A percentile compares a stretch with the other conserved stretches of the same genome.
Evolutionary conservation across 1,140 invertebrate species (phyloP).

Genomic region (Drosophila simulans): DNA sequence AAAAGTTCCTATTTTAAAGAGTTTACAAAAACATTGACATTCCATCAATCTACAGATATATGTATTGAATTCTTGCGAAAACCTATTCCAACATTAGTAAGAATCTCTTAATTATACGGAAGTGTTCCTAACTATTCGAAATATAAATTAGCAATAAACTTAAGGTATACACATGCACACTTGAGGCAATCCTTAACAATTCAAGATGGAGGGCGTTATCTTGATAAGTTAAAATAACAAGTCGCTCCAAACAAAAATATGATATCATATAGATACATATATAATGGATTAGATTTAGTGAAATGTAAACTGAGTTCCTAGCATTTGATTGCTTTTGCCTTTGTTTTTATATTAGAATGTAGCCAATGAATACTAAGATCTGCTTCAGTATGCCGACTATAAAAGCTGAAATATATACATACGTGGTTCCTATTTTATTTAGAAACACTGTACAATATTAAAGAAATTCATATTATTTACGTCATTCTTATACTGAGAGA

Average conservation of each 20-base stretch:
- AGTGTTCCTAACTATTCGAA: constrained; percentile 78
- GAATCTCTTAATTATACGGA: constrained; percentile 63
- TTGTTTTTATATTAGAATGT: constrained; percentile 71
- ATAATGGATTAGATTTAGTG: constrained; percentile 48
- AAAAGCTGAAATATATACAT: constrained; percentile 10
- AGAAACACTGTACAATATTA: constrained; percentile 12
- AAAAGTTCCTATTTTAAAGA: constrained; percentile 78
- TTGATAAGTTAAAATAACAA: constrained; percentile 6
- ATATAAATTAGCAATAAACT: constrained; percentile 62
- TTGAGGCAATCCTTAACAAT: constrained; percentile 25
- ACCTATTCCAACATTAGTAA: constrained; percentile 42
- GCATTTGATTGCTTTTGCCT: constrained; percentile 83
- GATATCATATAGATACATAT: constrained; percentile 21
- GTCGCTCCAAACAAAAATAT: constrained; percentile 32
- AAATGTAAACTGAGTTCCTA: constrained; percentile 81
- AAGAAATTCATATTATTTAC: constrained; percentile 8
- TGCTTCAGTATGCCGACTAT: constrained; percentile 40
- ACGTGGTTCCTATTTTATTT: constrained; percentile 8
- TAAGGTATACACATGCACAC: constrained; percentile 40
- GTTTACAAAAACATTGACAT: constrained; percentile 47
- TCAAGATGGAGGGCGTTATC: constrained; percentile 1
- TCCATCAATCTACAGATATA: constrained; percentile 48
- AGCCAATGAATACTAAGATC: constrained; percentile 28
- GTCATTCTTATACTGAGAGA: constrained; percentile 5
- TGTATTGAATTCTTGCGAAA: constrained; percentile 33